Evolutionary conservation across 1,140 invertebrate species (phyloP), one percentile per base, ranked within the genome.

Genomic region (Brachionus plicatilis): DNA sequence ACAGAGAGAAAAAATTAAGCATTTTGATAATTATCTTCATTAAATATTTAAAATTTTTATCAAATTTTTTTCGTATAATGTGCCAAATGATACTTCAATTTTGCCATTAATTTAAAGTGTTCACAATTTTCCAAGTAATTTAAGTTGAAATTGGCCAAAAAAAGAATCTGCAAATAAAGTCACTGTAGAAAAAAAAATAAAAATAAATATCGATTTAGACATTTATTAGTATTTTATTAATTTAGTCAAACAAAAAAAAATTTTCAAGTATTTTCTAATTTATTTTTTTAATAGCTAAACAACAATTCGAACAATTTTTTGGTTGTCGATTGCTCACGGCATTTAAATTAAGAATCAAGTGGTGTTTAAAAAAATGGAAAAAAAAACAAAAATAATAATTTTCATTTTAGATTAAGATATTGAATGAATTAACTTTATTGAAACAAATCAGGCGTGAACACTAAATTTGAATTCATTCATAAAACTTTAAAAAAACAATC

Each of bases 321-420:
- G n/a, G n/a, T 11, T 60, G 53, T 50, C n/a, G 20, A 20, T 76
- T 20, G 43, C 43, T 76, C 33, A 50, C 20, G 72, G 72, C 72
- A 76, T 76, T 76, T 24, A 76, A 76, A 50, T 76, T 76, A 76
- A 76, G 72, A 76, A 50, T 76, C 72, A 76, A 76, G 72, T 76
- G 72, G 72, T 76, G 72, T 76, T 76, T 29, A 76, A 76, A 76
- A 75, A 43, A 75, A 37, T 27, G 33, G 33, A 37, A 37, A 37
- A 37, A 37, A 37, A 37, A 43, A 75, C 17, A 75, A 76, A 76
- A 76, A 50, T 50, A 76, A 76, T 29, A 20, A 76, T 27, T 27
- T 50, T 76, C 17, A 50, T 76, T 76, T 76, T 76, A 27, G 43
- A 76, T 76, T 76, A 37, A 76, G 45, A 50, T 50, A 50, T 27